phyloP scores from a whole-genome alignment of 2,113 vertebrate genomes.

The Colinus virginianus region DNA sequence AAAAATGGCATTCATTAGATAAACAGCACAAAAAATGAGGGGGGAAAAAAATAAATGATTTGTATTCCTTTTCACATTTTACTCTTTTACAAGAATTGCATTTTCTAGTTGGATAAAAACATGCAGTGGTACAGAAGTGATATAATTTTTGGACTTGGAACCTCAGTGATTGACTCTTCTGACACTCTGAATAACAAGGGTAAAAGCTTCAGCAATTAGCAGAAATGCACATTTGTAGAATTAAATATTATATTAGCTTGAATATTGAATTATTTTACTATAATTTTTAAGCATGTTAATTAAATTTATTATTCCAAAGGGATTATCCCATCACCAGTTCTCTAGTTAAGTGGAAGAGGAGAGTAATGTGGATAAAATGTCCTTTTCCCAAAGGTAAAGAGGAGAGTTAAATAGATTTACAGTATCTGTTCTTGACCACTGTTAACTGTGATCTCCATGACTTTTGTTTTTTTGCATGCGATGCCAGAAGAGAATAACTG shows the following conservation, averaged over 20 bases:
- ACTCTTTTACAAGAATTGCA: not conserved
- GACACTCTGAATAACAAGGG: not conserved
- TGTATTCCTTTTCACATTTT: not conserved
- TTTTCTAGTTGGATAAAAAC: not conserved
- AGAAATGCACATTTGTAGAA: not conserved
- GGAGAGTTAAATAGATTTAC: not conserved
- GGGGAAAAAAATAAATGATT: not conserved
- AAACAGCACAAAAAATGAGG: not conserved
- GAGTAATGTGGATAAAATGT: not conserved
- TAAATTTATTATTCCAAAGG: slow-evolving; percentile 6
- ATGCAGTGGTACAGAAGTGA: not conserved
- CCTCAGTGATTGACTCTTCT: not conserved
- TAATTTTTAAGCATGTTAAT: slow-evolving; percentile 37
- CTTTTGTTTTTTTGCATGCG: not conserved
- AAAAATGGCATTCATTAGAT: not conserved
- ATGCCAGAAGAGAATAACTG: not conserved
- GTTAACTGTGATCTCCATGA: not conserved
- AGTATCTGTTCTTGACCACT: not conserved
- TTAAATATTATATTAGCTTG: not conserved
- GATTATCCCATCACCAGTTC: not conserved
- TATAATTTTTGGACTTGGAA: not conserved
- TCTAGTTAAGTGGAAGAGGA: not conserved
- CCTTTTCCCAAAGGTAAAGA: not conserved
- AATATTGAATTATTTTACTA: not conserved
- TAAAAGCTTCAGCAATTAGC: not conserved